Base-by-base conservation (phyloP, 2,797 vertebrate genomes). In the Dallia pectoralis region DNA sequence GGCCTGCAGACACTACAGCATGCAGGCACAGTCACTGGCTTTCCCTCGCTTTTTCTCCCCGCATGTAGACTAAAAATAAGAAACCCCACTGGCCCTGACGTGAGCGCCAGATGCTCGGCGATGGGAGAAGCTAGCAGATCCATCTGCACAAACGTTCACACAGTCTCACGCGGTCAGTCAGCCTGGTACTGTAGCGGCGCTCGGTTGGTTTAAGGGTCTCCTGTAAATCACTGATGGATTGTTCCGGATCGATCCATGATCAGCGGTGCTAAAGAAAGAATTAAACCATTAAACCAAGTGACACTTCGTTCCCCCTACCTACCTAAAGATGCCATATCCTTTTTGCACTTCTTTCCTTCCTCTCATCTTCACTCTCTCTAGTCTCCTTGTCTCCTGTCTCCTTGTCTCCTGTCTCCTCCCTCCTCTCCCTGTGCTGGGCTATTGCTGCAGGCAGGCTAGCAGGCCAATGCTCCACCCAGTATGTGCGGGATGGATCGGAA, bases 41-140 rank as follows among this genome's bases (percentile, higher is more conserved):
- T 72, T 56, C 53, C 11, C 51, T 56, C n/a, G 29, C n/a, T 75
- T 44, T 67, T 72, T 62, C 22, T 75, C 49, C 67, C 71, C 71
- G 64, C 76, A 77, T 32, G 70, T 63, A 70, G 61, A 67, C 63
- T 77, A 80, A 77, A 76, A 83, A 84, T 79, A 77, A 73, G 40
- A 79, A 79, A 15, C 9, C 74, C 70, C 76, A 44, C 59, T 68
- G 79, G 69, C 70, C 75, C 47, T 70, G 69, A 59, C 72, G 71
- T 47, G 72, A 69, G 74, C 33, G 73, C 66, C 79, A 84, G 77
- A 74, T 79, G 80, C 79, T 79, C 30, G 29, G 25, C 59, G 69
- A 81, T 67, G 36, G 63, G 62, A 27, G 64, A 62, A 27, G 66
- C 51, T 49, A 78, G 66, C 72, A 67, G 29, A 59, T 74, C 71